A percentile compares a stretch with the other conserved stretches of the same genome.
Conservation (phyloP, 2,113 vertebrate species). For the Odontophorus gujanensis region DNA sequence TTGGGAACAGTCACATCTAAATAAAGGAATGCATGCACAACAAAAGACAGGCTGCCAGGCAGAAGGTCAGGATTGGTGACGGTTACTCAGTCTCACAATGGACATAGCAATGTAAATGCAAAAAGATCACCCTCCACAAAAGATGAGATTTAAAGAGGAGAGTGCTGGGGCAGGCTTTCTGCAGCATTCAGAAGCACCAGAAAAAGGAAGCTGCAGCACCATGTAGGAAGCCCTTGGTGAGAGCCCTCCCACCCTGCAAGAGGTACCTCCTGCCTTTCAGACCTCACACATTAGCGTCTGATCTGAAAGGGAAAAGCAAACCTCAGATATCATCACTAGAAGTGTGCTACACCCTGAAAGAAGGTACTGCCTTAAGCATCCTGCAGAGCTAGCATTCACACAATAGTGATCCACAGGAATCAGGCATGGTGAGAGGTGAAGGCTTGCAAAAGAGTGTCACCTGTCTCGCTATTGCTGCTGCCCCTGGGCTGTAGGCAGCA, state of each 20-base stretch:
- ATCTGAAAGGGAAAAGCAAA: not conserved
- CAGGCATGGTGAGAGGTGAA: not conserved
- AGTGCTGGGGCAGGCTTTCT: fast-evolving
- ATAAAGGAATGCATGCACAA: not conserved
- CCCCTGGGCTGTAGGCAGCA: not conserved
- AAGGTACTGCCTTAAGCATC: not conserved
- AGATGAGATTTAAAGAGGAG: not conserved
- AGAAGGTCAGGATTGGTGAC: not conserved
- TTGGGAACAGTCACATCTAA: not conserved
- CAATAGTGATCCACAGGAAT: not conserved
- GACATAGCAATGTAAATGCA: not conserved
- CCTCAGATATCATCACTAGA: not conserved
- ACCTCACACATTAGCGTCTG: not conserved
- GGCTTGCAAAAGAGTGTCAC: not conserved
- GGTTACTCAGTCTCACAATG: not conserved
- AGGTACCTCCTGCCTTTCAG: not conserved
- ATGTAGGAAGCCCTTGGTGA: not conserved
- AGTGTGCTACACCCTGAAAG: not conserved
- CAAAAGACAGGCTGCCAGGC: not conserved
- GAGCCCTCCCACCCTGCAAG: not conserved
- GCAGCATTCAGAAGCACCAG: fast-evolving
- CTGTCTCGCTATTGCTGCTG: not conserved
- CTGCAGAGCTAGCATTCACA: not conserved
- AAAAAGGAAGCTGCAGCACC: not conserved
- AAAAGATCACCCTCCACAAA: not conserved